Evolutionary conservation across 2,113 vertebrate genomes (phyloP).

Genomic region (Herpailurus yagouaroundi): DNA sequence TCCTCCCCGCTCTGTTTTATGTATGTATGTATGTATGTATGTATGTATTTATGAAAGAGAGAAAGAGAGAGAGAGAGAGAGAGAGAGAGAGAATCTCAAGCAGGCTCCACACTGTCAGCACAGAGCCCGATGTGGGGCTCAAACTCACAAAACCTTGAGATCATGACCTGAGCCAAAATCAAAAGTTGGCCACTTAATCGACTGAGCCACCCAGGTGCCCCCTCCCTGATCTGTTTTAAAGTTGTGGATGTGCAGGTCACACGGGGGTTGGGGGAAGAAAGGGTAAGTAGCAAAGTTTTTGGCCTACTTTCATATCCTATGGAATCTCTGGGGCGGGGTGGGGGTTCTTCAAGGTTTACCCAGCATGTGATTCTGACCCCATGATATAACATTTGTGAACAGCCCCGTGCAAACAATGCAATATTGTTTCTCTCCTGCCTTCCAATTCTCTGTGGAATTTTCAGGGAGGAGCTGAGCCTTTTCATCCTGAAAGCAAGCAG

Average conservation of each 20-base stretch:
- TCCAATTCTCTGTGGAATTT: neutral
- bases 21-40: no score
- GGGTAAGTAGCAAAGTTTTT: neutral
- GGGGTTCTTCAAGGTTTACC: neutral
- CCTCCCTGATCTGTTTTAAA: neutral
- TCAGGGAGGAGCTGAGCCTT: slow-evolving; percentile 14
- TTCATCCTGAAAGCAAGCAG: neutral
- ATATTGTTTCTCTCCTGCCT: slow-evolving; percentile 1
- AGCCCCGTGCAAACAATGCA: slow-evolving; percentile 19
- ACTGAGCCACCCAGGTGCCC: no score
- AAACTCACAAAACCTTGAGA: no score
- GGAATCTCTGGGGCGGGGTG: neutral
- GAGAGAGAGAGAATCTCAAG: no score
- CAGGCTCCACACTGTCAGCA: no score
- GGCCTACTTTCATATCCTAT: neutral
- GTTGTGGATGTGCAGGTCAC: neutral
- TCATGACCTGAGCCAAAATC: no score
- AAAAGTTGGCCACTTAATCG: no score
- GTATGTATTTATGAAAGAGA: no score
- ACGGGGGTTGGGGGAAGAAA: neutral
- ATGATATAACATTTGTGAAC: neutral
- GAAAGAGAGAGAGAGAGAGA: no score
- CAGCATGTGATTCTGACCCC: slow-evolving; percentile 28
- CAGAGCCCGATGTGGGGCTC: no score
- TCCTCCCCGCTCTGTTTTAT: neutral